These are phyloP conservation scores for Discoglossus pictus DNA, from an alignment of 2,797 vertebrate species.

Conservation along the genomic window DNA sequence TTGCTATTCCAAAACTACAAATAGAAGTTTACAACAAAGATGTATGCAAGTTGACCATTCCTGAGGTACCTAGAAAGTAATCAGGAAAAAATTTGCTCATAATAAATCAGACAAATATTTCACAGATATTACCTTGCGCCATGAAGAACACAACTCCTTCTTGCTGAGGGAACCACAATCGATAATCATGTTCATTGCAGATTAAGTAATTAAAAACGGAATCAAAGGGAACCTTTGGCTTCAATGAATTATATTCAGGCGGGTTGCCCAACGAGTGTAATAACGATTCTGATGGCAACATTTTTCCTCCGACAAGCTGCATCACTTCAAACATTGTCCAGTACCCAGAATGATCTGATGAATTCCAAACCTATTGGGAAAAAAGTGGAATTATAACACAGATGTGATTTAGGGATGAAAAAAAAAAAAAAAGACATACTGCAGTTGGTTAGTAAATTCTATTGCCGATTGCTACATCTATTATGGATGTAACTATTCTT, in stretches of 20 bases:
- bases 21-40: no score
- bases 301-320: constrained; percentile 69
- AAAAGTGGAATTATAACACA: not conserved
- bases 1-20: no score
- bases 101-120: no score
- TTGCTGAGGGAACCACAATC: constrained; percentile 72
- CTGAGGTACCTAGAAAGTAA: no score
- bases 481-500: no score
- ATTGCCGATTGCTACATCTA: no score
- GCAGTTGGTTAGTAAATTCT: no score
- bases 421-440: no score
- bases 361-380: constrained; percentile 67
- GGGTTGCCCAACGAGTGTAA: constrained; percentile 45
- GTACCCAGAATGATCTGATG: constrained; percentile 76
- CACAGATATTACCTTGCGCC: constrained; percentile 65
- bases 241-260: not conserved
- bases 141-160: constrained; percentile 72
- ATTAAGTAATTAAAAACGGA: constrained; percentile 78
- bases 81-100: no score
- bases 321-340: constrained; percentile 77
- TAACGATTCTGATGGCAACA: constrained; percentile 77
- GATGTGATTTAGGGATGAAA: no score
- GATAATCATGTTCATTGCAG: constrained; percentile 68
- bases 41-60: no score
- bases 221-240: constrained; percentile 66